Evolutionary conservation across 2,797 vertebrate genomes (phyloP).

Genomic region (Gouania willdenowi): DNA sequence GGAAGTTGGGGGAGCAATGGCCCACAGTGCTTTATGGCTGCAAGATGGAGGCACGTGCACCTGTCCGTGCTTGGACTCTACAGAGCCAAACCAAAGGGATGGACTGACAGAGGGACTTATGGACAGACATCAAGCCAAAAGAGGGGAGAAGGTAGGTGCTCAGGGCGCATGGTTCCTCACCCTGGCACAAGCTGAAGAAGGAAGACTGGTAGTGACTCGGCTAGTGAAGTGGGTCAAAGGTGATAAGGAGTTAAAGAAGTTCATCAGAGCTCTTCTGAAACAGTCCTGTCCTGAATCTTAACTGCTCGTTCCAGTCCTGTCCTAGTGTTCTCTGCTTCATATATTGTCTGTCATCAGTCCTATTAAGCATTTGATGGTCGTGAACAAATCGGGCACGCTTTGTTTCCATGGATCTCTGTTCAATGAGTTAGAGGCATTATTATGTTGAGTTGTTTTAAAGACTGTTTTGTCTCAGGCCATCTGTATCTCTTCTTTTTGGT

Average conservation of each 20-base stretch:
- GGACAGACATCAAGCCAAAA: constrained; percentile 14
- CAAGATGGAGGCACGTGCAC: constrained; percentile 64
- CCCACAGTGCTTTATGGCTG: constrained; percentile 74
- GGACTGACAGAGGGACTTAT: constrained; percentile 2
- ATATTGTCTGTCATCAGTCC: too few relatives aligned
- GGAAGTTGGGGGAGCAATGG: constrained; percentile 60
- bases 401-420: too few relatives aligned
- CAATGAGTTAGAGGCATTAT: too few relatives aligned
- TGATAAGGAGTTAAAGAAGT: constrained; percentile 77
- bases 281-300: constrained; percentile 60
- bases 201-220: constrained; percentile 69
- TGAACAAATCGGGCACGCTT: too few relatives aligned
- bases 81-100: constrained; percentile 3
- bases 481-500: too few relatives aligned
- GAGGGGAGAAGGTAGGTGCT: constrained; percentile 3
- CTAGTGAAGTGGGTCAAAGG: constrained; percentile 72
- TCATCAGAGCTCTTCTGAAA: constrained; percentile 73
- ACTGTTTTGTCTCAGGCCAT: too few relatives aligned
- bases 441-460: too few relatives aligned
- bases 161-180: constrained; percentile 57
- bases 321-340: too few relatives aligned
- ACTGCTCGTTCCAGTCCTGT: too few relatives aligned
- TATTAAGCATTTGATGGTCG: too few relatives aligned
- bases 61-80: constrained; percentile 70
- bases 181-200: constrained; percentile 63